A percentile compares a stretch with the other conserved stretches of the same genome.
Evolutionary conservation across 2,797 vertebrate species (phyloP).

Genomic region (Tauraco hartlaubi): DNA sequence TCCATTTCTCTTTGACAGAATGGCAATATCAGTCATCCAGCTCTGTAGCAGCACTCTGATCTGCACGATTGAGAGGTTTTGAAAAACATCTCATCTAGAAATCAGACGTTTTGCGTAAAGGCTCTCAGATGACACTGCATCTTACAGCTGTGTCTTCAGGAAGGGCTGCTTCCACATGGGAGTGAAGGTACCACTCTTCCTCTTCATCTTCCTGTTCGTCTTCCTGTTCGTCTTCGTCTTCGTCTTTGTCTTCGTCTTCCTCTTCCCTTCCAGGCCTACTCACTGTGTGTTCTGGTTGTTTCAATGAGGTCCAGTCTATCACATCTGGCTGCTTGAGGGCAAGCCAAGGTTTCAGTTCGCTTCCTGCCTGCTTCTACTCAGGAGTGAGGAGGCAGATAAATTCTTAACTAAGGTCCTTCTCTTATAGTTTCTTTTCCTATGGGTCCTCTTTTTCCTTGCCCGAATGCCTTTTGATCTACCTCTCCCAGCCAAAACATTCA

Average conservation of each 20-base stretch:
- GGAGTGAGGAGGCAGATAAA: fast-evolving
- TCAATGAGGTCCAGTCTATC: neutral
- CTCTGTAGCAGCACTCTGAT: neutral
- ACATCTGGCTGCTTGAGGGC: neutral
- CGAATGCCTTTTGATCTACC: conserved; percentile 9
- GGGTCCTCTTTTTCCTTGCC: neutral
- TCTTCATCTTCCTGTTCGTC: neutral
- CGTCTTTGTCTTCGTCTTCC: too few relatives aligned
- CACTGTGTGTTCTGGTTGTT: neutral
- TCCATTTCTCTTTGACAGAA: neutral
- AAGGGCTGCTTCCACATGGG: neutral
- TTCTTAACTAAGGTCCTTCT: neutral
- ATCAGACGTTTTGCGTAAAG: neutral
- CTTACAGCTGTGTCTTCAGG: neutral
- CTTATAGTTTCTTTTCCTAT: neutral
- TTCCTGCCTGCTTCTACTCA: neutral
- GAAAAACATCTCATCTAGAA: neutral
- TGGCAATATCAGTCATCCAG: neutral
- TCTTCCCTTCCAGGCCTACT: neutral
- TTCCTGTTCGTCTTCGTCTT: too few relatives aligned
- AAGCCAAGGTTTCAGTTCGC: neutral
- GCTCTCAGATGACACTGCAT: neutral
- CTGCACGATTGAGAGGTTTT: neutral
- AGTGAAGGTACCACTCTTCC: neutral
- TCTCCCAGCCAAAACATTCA: neutral